Conservation (phyloP, 1,140 invertebrate genomes). For the Bombus huntii region DNA sequence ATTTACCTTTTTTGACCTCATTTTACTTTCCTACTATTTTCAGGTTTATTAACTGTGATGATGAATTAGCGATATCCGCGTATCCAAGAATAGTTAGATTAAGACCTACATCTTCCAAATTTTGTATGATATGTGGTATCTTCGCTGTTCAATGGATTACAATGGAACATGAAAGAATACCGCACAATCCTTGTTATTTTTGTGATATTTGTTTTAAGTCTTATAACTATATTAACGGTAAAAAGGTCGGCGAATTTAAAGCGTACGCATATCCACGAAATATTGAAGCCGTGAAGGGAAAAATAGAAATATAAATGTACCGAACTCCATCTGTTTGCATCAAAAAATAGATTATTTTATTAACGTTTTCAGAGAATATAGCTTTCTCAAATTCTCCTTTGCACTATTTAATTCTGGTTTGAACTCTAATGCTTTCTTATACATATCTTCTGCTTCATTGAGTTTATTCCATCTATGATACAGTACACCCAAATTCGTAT, state of each 20-base stretch:
- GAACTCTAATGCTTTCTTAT: conserved; percentile 88
- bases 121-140: conserved; percentile 84
- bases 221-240: conserved; percentile 85
- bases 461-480: conserved; percentile 96
- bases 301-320: background rate
- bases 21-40: conserved; percentile 61
- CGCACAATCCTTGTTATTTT: conserved; percentile 87
- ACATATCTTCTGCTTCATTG: conserved; percentile 88
- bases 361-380: conserved; percentile 51
- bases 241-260: conserved; percentile 80
- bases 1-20: background rate
- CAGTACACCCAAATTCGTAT: conserved; percentile 94
- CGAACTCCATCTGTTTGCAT: background rate
- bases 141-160: conserved; percentile 85
- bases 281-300: conserved; percentile 9
- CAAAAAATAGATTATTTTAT: conserved; percentile 55
- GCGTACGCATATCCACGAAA: conserved; percentile 77
- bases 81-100: conserved; percentile 84
- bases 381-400: conserved; percentile 86
- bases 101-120: conserved; percentile 74
- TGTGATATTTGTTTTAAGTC: conserved; percentile 86
- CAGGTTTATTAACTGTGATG: conserved; percentile 82
- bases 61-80: conserved; percentile 77
- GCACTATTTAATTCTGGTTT: conserved; percentile 87
- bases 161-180: conserved; percentile 83